Evolutionary conservation across 2,888 invertebrate species (phyloP).

Genomic region (Melieria picta): DNA sequence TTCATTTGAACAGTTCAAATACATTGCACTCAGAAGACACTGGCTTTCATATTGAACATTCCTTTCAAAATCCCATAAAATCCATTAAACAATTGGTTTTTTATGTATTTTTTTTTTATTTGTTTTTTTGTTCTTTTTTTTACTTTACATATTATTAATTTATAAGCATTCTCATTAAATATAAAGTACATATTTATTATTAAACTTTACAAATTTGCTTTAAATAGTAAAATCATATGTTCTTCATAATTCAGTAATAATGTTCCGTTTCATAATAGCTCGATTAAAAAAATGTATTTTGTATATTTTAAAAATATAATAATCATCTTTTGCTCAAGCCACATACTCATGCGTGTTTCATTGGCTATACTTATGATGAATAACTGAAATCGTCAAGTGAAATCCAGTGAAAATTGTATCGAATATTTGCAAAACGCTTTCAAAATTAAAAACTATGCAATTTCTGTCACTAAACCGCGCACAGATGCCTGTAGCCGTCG

Average conservation of each 20-base stretch:
- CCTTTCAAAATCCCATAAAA: too few relatives aligned
- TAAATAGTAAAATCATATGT: slow-evolving; percentile 43
- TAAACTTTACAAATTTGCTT: slow-evolving; percentile 43
- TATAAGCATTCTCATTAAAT: slow-evolving; percentile 59
- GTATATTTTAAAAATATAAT: slow-evolving; percentile 13
- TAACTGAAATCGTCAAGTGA: too few relatives aligned
- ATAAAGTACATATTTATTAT: slow-evolving; percentile 45
- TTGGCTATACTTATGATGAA: background rate
- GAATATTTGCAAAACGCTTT: too few relatives aligned
- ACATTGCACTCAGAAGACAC: too few relatives aligned
- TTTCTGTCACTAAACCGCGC: too few relatives aligned
- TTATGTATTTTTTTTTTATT: slow-evolving; percentile 10
- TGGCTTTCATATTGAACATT: too few relatives aligned
- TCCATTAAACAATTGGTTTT: too few relatives aligned
- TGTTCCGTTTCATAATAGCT: slow-evolving; percentile 1
- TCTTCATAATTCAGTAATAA: slow-evolving; percentile 41
- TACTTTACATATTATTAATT: slow-evolving; percentile 55
- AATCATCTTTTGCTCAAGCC: background rate
- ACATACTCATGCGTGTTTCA: background rate
- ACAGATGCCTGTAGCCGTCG: too few relatives aligned
- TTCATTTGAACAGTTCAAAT: too few relatives aligned
- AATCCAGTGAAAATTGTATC: too few relatives aligned
- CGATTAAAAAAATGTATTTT: slow-evolving; percentile 1
- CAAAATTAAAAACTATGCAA: too few relatives aligned
- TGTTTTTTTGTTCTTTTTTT: slow-evolving; percentile 46